Evolutionary conservation across 2,113 vertebrate genomes (phyloP).

Genomic region (Sarotherodon lohbergeri): DNA sequence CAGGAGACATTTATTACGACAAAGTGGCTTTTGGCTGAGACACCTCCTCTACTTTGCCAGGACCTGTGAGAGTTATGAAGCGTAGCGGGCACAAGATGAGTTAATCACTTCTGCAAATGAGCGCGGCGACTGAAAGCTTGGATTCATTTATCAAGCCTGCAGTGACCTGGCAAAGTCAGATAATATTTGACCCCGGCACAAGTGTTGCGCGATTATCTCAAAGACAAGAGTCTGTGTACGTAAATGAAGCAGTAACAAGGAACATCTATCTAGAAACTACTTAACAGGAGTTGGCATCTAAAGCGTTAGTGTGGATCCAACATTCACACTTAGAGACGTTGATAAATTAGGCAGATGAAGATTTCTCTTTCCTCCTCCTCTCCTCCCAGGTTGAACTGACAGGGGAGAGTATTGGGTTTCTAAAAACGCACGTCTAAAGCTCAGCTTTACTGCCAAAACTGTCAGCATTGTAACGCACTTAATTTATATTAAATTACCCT

Average conservation of each 20-base stretch:
- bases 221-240: not conserved
- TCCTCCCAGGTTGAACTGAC: constrained; percentile 7
- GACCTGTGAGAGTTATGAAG: not conserved
- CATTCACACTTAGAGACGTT: not conserved
- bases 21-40: constrained; percentile 9
- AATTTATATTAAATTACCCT: constrained; percentile 39
- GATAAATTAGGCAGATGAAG: constrained; percentile 20
- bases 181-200: not conserved
- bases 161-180: not conserved
- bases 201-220: not conserved
- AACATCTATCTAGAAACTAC: not conserved
- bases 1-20: constrained; percentile 40
- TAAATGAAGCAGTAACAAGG: not conserved
- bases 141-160: not conserved
- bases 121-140: not conserved
- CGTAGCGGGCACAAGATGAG: not conserved
- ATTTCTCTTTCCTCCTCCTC: not conserved
- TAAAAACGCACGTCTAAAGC: constrained; percentile 15
- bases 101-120: constrained; percentile 10
- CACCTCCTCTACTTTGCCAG: not conserved
- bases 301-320: not conserved
- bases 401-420: constrained; percentile 16
- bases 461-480: constrained; percentile 10
- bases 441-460: constrained; percentile 46
- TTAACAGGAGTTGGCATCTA: not conserved